phyloP scores from a whole-genome alignment of 2,888 invertebrate genomes.

The Argyresthia goedartella region DNA sequence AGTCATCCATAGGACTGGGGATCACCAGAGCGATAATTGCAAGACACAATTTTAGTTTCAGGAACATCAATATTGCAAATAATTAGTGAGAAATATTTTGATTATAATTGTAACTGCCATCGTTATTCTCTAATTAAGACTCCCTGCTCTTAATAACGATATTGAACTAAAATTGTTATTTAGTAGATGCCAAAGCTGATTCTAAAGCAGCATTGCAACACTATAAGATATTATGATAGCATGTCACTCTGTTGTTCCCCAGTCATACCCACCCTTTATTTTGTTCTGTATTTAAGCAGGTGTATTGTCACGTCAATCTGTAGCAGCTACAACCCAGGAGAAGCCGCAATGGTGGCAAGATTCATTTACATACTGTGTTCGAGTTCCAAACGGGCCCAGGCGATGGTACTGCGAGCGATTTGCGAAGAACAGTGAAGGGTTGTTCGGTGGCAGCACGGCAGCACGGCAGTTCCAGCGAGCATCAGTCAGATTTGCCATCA shows the following conservation, averaged over 20 bases:
- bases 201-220: not conserved
- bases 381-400: slow-evolving; percentile 65
- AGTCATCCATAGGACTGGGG: slow-evolving; percentile 54
- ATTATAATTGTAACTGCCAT: no score
- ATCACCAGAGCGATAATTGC: slow-evolving; percentile 38
- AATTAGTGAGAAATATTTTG: not conserved
- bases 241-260: slow-evolving; percentile 50
- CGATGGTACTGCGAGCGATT: slow-evolving; percentile 75
- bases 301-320: slow-evolving; percentile 44
- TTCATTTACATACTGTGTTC: slow-evolving; percentile 70
- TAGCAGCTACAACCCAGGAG: slow-evolving; percentile 60
- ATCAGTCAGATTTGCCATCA: slow-evolving; percentile 67
- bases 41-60: slow-evolving; percentile 12
- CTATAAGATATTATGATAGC: no score
- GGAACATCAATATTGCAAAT: not conserved
- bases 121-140: no score
- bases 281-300: slow-evolving; percentile 45
- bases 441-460: slow-evolving; percentile 67
- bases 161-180: slow-evolving; percentile 35
- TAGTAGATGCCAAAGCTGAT: slow-evolving; percentile 21
- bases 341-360: slow-evolving; percentile 65
- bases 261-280: slow-evolving; percentile 39
- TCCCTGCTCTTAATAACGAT: no score
- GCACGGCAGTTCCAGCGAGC: slow-evolving; percentile 68
- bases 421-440: slow-evolving; percentile 70